These are phyloP conservation scores for Micronycteris hirsuta DNA, from an alignment of 2,113 vertebrate genomes.

Conservation along the genomic window DNA sequence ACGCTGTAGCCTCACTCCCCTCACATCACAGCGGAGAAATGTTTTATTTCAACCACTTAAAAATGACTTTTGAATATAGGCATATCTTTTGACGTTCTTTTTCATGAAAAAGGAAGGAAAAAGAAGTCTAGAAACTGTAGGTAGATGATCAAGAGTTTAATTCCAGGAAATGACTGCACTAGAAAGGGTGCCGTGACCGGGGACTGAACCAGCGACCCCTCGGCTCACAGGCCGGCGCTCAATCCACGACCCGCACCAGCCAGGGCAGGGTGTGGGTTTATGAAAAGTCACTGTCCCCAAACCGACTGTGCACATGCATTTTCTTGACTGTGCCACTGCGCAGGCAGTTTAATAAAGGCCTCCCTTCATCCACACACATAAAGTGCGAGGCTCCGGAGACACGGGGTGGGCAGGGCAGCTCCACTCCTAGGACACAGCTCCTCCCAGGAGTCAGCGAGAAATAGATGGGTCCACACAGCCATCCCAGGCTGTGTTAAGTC, in stretches of 20 bases:
- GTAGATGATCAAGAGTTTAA: not conserved
- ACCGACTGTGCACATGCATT: not conserved
- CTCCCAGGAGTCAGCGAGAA: not conserved
- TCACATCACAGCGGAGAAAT: not conserved
- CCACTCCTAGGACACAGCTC: not conserved
- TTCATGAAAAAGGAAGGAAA: not conserved
- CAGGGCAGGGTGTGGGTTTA: not conserved
- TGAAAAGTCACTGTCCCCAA: not conserved
- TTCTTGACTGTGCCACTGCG: not conserved
- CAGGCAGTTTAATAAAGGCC: not conserved
- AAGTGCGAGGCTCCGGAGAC: not conserved
- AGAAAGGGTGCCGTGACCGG: not conserved
- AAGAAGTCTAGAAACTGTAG: not conserved
- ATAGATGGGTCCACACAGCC: not conserved
- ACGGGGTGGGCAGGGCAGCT: fast-evolving
- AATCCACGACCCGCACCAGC: too few species aligned
- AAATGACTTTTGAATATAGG: not conserved
- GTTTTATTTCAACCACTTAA: not conserved
- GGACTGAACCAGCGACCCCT: too few species aligned
- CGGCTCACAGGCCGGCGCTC: too few species aligned
- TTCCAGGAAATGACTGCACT: not conserved
- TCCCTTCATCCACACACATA: not conserved
- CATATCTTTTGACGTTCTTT: not conserved
- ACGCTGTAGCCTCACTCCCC: not conserved
- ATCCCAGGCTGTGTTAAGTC: not conserved